Conservation (phyloP, 2,888 invertebrate genomes). For the Diloba caeruleocephala region DNA sequence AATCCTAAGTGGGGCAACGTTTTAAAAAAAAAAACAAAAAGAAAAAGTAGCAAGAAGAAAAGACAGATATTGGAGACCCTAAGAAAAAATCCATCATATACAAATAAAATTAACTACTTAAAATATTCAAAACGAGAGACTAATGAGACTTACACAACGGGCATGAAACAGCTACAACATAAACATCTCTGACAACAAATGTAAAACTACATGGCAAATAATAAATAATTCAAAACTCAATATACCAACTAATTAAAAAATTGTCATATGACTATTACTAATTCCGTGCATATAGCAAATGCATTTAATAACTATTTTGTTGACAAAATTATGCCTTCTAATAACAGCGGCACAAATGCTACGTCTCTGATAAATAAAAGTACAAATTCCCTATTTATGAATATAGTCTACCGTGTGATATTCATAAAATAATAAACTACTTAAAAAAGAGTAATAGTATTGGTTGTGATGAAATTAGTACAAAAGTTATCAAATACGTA, state of each 20-base stretch:
- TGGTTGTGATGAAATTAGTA: conserved; percentile 2
- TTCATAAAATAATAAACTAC: conserved; percentile 7
- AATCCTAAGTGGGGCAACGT: too few species aligned
- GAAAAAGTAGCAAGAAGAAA: too few species aligned
- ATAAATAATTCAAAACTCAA: conserved; percentile 4
- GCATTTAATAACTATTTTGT: too few species aligned
- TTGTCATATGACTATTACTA: conserved; percentile 1
- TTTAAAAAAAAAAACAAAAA: too few species aligned
- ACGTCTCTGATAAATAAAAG: too few species aligned
- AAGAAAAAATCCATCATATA: neutral
- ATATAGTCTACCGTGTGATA: conserved; percentile 6
- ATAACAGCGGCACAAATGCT: neutral
- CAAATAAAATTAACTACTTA: neutral
- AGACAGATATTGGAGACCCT: neutral
- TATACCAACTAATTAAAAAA: conserved; percentile 1
- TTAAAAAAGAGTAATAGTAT: conserved; percentile 3
- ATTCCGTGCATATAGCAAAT: conserved; percentile 1
- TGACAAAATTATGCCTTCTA: conserved; percentile 5
- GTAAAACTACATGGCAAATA: too few species aligned
- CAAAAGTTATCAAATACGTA: conserved; percentile 8
- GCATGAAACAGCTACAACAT: neutral
- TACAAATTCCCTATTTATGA: too few species aligned
- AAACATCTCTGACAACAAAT: neutral
- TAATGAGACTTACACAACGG: conserved; percentile 7
- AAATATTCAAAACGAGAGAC: conserved; percentile 3